Conservation (phyloP, 2,888 invertebrate species). For the Acanthosepion lycidas region DNA sequence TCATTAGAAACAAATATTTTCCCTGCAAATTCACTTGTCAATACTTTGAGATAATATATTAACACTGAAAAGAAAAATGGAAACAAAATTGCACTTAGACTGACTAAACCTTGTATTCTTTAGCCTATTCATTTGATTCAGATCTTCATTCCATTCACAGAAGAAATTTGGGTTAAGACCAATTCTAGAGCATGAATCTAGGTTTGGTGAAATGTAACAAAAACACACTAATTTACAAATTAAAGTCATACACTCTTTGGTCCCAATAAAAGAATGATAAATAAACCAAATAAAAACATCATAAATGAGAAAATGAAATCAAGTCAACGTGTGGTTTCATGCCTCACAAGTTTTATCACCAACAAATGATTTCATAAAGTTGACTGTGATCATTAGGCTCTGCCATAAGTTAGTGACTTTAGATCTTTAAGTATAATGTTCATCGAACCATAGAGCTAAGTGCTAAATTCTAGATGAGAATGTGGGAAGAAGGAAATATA, state of each 20-base stretch:
- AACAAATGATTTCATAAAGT: not conserved
- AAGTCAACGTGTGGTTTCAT: not conserved
- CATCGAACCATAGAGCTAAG: not conserved
- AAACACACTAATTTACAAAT: not conserved
- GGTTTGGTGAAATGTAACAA: not conserved
- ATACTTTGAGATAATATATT: not conserved
- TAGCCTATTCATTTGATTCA: too few species aligned
- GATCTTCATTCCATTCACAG: too few species aligned
- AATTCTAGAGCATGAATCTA: not conserved
- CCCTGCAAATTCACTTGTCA: not conserved
- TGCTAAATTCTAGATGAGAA: not conserved
- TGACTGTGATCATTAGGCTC: not conserved
- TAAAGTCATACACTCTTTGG: not conserved
- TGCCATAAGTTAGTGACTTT: not conserved
- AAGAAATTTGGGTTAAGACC: not conserved
- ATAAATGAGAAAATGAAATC: constrained; percentile 15
- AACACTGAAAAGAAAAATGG: not conserved
- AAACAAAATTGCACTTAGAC: not conserved
- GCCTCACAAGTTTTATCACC: not conserved
- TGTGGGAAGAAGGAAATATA: not conserved
- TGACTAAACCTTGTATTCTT: not conserved
- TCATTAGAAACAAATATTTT: not conserved
- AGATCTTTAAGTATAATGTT: not conserved
- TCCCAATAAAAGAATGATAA: not conserved
- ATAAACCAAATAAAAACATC: not conserved